Evolutionary conservation across 2,888 invertebrate species (phyloP).

Genomic region (Drosophila parthenogenetica): DNA sequence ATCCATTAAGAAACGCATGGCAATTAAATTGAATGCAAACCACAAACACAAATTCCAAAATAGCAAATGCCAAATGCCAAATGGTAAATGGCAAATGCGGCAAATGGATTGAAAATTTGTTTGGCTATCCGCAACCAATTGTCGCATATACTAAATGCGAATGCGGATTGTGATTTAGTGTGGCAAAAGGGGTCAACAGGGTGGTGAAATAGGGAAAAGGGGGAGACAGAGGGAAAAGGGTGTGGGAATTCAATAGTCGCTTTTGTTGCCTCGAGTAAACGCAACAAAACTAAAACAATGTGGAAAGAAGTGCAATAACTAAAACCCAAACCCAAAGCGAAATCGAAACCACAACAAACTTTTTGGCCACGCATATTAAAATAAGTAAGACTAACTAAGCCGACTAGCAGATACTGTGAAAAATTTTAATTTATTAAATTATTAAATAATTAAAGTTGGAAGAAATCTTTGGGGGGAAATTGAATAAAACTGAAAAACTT

Average conservation of each 20-base stretch:
- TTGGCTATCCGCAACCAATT: slow-evolving; percentile 37
- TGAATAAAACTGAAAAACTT: too few species aligned
- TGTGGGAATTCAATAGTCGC: too few species aligned
- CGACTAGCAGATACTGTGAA: neutral
- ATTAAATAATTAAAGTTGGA: too few species aligned
- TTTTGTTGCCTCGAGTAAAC: slow-evolving; percentile 9
- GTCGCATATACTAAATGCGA: slow-evolving; percentile 17
- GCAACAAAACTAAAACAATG: slow-evolving; percentile 32
- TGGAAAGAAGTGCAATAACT: slow-evolving; percentile 53
- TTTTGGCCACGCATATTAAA: slow-evolving; percentile 20
- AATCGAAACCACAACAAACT: slow-evolving; percentile 47
- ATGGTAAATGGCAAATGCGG: slow-evolving; percentile 47
- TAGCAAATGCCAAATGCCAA: slow-evolving; percentile 47
- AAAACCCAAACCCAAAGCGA: slow-evolving; percentile 36
- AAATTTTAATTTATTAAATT: too few species aligned
- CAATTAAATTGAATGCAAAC: slow-evolving; percentile 66
- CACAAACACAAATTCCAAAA: slow-evolving; percentile 56
- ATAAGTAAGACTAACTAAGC: neutral
- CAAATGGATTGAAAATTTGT: slow-evolving; percentile 48
- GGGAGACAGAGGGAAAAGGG: neutral
- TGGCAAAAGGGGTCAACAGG: neutral
- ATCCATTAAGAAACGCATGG: slow-evolving; percentile 46
- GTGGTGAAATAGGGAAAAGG: too few species aligned
- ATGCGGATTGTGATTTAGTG: neutral
- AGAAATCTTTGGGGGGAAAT: too few species aligned